phyloP scores from a whole-genome alignment of 2,113 vertebrate genomes.

The Bubo scandiacus region DNA sequence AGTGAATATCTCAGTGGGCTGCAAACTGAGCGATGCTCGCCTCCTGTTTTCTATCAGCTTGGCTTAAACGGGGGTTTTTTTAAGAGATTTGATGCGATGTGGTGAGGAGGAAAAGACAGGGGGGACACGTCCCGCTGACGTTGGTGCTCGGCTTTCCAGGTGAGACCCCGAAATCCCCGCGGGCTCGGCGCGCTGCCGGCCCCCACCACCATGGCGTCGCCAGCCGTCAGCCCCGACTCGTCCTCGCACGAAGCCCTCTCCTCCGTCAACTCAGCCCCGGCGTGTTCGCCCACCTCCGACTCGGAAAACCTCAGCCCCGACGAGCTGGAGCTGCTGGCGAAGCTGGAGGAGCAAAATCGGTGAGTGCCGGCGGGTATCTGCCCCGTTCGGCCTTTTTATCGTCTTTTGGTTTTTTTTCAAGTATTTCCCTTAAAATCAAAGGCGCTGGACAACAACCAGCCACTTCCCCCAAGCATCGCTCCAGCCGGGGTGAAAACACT shows the following conservation, averaged over 20 bases:
- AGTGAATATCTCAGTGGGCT: too few species aligned
- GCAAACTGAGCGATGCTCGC: rapidly evolving
- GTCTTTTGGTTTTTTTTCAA: too few species aligned
- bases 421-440: background rate
- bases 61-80: rapidly evolving
- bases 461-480: background rate
- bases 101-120: background rate
- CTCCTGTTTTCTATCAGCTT: background rate
- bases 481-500: background rate
- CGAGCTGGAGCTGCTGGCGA: constrained; percentile 92
- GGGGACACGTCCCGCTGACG: rapidly evolving
- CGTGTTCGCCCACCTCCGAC: constrained; percentile 84
- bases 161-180: background rate
- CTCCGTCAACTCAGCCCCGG: constrained; percentile 79
- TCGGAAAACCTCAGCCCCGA: constrained; percentile 94
- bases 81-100: rapidly evolving
- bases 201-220: constrained; percentile 81
- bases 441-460: rapidly evolving
- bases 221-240: constrained; percentile 89
- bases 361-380: background rate
- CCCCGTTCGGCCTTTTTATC: rapidly evolving
- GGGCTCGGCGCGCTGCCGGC: background rate
- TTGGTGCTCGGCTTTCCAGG: background rate
- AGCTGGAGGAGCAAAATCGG: constrained; percentile 98
- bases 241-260: constrained; percentile 87